Base-by-base conservation (phyloP, 2,888 invertebrate genomes). In the Melanostoma scalare region DNA sequence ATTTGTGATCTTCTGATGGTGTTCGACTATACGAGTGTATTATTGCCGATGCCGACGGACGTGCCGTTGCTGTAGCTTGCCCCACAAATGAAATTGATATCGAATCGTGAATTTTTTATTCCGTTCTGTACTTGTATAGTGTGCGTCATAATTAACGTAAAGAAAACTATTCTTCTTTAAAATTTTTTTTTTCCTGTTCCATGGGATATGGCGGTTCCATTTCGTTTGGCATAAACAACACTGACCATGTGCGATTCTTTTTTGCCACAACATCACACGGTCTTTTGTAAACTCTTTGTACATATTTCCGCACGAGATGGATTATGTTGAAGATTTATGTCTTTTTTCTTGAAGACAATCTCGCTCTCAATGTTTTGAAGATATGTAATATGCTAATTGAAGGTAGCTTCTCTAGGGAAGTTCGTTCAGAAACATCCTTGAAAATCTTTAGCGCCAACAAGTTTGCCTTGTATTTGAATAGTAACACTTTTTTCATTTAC, bases 61-160 rank as follows among this genome's bases (percentile, higher is more conserved):
- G 80, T 3, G 61, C 38, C n/a, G 20, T 20, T 20, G n/a, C 31
- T 44, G 30, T 46, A 2, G 30, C 35, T 33, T 61, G 61, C 35
- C 53, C 71, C 52, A 77, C 56, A 72, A 72, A 36, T 72, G 81
- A 68, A 81, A 77, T 68, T 55, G 77, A 77, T 81, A 81, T 72
- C 53, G 42, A 35, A 77, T 67, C 40, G 56, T 48, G 53, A 36
- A 33, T 69, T 48, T 50, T 67, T 44, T 40, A 9, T 68, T 20
- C 46, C 10, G 55, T 55, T 10, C 35, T 30, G 56, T 36, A 58
- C 69, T 55, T 71, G 53, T 53, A 63, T 53, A 53, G 48, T 65
- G 53, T 77, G 67, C 67, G 77, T 77, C 81, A 72, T 67, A 81
- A 81, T 77, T 48, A 77, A 77, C 53, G 53, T 53, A 46, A 46